Conservation (phyloP, 2,888 invertebrate species). For the Shargacucullia verbasci region DNA sequence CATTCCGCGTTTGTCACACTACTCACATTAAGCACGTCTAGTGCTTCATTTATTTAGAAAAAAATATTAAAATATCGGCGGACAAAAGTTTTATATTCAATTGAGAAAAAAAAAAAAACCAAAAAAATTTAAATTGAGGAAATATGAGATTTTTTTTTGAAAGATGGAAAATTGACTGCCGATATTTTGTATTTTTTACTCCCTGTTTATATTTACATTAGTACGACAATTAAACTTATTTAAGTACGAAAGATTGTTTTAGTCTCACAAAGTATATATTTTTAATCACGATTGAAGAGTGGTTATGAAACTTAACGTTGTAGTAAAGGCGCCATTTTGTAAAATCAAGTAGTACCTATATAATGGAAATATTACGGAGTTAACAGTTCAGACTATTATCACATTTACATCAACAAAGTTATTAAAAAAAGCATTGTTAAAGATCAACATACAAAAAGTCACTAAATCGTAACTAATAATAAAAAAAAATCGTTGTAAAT, state of each 20-base stretch:
- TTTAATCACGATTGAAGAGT: slow-evolving; percentile 37
- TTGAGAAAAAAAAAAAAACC: slow-evolving; percentile 19
- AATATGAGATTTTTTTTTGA: not conserved
- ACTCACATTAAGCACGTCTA: slow-evolving; percentile 34
- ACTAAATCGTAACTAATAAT: slow-evolving; percentile 40
- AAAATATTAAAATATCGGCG: slow-evolving; percentile 35
- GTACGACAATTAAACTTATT: slow-evolving; percentile 60
- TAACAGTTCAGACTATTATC: slow-evolving; percentile 62
- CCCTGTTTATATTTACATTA: slow-evolving; percentile 69
- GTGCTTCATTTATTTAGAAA: slow-evolving; percentile 43
- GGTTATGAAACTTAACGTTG: slow-evolving; percentile 29
- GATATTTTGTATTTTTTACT: slow-evolving; percentile 44
- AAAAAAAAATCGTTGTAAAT: slow-evolving; percentile 68
- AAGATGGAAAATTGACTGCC: slow-evolving; percentile 18
- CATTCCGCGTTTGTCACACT: slow-evolving; percentile 31
- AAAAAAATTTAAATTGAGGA: not conserved
- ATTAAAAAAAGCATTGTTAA: slow-evolving; percentile 62
- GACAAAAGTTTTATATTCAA: slow-evolving; percentile 12
- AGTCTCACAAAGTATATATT: slow-evolving; percentile 43
- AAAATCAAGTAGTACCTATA: slow-evolving; percentile 1
- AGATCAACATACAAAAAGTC: slow-evolving; percentile 40
- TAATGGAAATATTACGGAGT: slow-evolving; percentile 9
- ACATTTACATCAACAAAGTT: slow-evolving; percentile 63
- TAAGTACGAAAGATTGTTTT: slow-evolving; percentile 56
- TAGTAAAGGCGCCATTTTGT: slow-evolving; percentile 21